A percentile compares a stretch with the other conserved stretches of the same genome.
These are phyloP conservation scores for Catharus bicknelli DNA, from an alignment of 2,113 vertebrate species.

Conservation along the genomic window DNA sequence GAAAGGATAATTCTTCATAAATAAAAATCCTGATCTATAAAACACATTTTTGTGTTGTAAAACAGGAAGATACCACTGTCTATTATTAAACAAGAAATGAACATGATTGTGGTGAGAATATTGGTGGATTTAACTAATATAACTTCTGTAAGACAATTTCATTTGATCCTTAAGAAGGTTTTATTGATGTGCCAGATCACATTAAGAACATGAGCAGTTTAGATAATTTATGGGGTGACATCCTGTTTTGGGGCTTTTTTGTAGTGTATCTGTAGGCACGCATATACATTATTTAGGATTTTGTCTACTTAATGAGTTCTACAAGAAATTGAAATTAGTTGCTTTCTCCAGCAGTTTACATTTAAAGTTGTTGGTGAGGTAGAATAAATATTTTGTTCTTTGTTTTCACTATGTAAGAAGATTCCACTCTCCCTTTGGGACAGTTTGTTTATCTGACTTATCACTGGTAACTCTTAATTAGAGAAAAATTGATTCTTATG, in stretches of 20 bases:
- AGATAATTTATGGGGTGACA: not conserved
- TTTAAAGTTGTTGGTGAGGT: not conserved
- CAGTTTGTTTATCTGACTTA: not conserved
- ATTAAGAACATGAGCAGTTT: not conserved
- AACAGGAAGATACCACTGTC: not conserved
- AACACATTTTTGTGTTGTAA: not conserved
- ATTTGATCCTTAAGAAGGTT: not conserved
- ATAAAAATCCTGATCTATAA: not conserved
- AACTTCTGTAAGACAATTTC: not conserved
- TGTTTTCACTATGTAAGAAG: not conserved
- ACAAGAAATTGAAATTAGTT: not conserved
- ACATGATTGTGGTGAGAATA: not conserved
- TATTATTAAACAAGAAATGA: not conserved
- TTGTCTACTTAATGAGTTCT: not conserved
- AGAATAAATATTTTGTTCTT: not conserved
- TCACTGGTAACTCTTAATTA: conserved; percentile 31
- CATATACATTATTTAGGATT: not conserved
- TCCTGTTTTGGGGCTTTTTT: not conserved
- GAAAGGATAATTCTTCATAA: not conserved
- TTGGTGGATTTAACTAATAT: accelerated
- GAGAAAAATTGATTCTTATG: conserved; percentile 1
- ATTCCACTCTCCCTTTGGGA: not conserved
- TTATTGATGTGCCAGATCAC: not conserved
- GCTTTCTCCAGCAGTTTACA: not conserved
- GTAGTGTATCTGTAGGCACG: not conserved